A percentile compares a stretch with the other conserved stretches of the same genome.
Evolutionary conservation across 2,113 vertebrate species (phyloP).

Genomic region (Numida meleagris): DNA sequence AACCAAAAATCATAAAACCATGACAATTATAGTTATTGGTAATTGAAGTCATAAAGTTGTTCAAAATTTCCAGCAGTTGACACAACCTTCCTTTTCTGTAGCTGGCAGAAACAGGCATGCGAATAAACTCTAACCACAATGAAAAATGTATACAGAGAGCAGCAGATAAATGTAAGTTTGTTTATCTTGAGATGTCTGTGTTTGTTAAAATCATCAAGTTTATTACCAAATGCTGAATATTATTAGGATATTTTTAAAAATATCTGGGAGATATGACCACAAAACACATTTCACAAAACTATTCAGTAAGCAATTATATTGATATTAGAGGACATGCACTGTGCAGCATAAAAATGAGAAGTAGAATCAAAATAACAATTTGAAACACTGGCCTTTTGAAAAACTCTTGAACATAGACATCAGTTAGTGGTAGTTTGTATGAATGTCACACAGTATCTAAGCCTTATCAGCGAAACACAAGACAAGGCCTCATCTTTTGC

Average conservation of each 20-base stretch:
- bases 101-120: neutral
- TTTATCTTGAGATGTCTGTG: neutral
- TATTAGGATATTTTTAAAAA: neutral
- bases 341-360: neutral
- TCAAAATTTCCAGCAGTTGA: neutral
- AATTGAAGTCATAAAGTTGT: neutral
- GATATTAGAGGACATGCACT: neutral
- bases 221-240: neutral
- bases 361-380: neutral
- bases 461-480: neutral
- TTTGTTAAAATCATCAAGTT: neutral
- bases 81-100: neutral
- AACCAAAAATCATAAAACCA: too few relatives aligned
- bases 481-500: neutral
- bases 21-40: too few relatives aligned
- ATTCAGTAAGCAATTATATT: neutral
- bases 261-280: neutral
- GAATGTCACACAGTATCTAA: neutral
- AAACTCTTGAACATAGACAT: neutral
- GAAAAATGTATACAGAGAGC: neutral
- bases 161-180: neutral
- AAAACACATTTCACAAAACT: neutral
- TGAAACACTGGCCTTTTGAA: neutral
- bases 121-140: neutral
- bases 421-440: neutral